These are phyloP conservation scores for Thecophora atra DNA, from an alignment of 2,888 invertebrate species.

Conservation along the genomic window DNA sequence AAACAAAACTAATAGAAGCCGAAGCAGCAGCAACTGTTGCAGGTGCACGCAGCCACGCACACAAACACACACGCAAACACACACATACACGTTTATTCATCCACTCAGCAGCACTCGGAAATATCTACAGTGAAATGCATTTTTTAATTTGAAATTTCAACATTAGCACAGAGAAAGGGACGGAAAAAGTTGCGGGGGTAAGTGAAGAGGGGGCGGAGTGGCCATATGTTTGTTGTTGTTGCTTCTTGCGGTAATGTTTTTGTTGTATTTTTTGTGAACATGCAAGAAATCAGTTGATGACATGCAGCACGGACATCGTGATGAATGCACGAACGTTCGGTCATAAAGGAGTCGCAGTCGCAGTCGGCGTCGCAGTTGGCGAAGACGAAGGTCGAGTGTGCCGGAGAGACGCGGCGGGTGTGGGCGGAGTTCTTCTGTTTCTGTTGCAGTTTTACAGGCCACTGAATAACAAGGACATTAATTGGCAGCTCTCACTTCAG, in stretches of 20 bases:
- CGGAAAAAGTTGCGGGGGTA: background rate
- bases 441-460: conserved; percentile 20
- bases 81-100: background rate
- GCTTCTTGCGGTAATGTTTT: too few relatives aligned
- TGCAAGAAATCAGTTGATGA: conserved; percentile 25
- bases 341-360: background rate
- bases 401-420: background rate
- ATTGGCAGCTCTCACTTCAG: conserved; percentile 28
- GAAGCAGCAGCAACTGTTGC: background rate
- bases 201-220: background rate
- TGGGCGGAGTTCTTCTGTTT: too few relatives aligned
- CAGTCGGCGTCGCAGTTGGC: background rate
- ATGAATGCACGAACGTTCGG: conserved; percentile 6
- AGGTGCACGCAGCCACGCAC: too few relatives aligned
- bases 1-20: background rate
- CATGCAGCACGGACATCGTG: conserved; percentile 15
- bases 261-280: background rate
- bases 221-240: background rate
- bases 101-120: too few relatives aligned
- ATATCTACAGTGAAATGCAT: too few relatives aligned
- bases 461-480: conserved; percentile 36
- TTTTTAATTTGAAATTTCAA: conserved; percentile 31
- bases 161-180: conserved; percentile 13
- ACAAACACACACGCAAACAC: background rate
- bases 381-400: background rate